Evolutionary conservation across 2,797 vertebrate genomes (phyloP).

Genomic region (Cryptoprocta ferox): DNA sequence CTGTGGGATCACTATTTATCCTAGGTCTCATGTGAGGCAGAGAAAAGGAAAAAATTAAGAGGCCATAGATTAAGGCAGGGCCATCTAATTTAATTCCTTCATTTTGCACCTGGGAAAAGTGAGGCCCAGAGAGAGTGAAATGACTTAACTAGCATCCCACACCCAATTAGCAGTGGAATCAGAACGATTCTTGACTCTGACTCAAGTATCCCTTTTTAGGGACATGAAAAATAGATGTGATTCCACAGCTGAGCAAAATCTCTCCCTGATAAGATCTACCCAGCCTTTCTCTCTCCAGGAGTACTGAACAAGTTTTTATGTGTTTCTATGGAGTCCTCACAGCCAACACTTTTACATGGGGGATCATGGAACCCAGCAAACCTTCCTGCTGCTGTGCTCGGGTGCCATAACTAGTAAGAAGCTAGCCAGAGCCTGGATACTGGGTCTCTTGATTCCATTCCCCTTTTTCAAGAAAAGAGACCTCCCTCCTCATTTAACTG

Average conservation of each 20-base stretch:
- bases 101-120: slow-evolving; percentile 21
- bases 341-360: background rate
- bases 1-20: background rate
- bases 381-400: background rate
- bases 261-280: background rate
- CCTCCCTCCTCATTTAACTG: background rate
- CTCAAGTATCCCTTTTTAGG: background rate
- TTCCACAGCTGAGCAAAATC: background rate
- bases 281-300: background rate
- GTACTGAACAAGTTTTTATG: background rate
- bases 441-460: background rate
- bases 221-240: background rate
- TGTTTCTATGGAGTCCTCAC: background rate
- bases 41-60: background rate
- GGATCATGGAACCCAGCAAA: background rate
- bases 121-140: slow-evolving; percentile 3
- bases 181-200: slow-evolving; percentile 1
- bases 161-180: background rate
- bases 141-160: background rate
- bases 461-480: background rate
- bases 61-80: background rate
- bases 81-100: slow-evolving; percentile 25
- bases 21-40: background rate
- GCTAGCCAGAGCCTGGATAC: background rate
- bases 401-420: background rate